Percentiles rank a stretch among this genome's conserved stretches.
phyloP scores from a whole-genome alignment of 2,113 vertebrate genomes.

The rabbit (Oryctolagus cuniculus) region mOryCun1.1 NC_091452.1:6477501-6478000 shows the following conservation, averaged over 20 bases:
- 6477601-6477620: too few species aligned
- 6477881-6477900: not conserved
- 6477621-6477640: too few species aligned
- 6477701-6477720: too few species aligned
- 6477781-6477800: too few species aligned
- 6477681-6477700: too few species aligned
- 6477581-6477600: too few species aligned
- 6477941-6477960: not conserved
- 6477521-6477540: too few species aligned
- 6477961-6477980: not conserved
- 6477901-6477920: not conserved
- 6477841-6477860: not conserved
- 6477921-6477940: not conserved
- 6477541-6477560: too few species aligned
- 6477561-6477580: too few species aligned
- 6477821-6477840: not conserved
- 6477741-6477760: not conserved
- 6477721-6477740: not conserved
- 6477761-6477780: not conserved
- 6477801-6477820: not conserved
- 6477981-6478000: not conserved
- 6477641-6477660: too few species aligned
- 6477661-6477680: too few species aligned
- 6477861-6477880: not conserved
- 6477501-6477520: too few species aligned